Percentiles rank a stretch among this genome's conserved stretches.
These are phyloP conservation scores for Aplodontia rufa DNA, from an alignment of 2,113 vertebrate genomes.

Conservation along the genomic window DNA sequence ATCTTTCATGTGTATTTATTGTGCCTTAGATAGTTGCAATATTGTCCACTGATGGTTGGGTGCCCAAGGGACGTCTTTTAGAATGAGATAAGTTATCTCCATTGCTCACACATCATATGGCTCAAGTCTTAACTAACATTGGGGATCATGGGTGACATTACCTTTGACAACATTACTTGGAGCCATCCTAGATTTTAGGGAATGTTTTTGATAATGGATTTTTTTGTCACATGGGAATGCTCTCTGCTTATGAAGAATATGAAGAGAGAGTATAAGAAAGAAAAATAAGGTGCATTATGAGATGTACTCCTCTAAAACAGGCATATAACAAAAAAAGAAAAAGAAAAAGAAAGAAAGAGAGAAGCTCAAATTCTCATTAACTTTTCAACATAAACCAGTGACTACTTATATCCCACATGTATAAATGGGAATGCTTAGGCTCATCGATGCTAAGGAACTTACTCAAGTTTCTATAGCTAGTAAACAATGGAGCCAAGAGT, in stretches of 20 bases:
- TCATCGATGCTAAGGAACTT: neutral
- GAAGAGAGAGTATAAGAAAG: neutral
- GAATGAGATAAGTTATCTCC: neutral
- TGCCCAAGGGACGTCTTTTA: neutral
- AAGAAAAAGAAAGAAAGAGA: neutral
- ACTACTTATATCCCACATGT: neutral
- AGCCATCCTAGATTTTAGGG: accelerated
- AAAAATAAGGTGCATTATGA: neutral
- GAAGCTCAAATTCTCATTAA: neutral
- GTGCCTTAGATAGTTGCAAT: neutral
- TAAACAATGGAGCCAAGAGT: neutral
- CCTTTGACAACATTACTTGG: neutral
- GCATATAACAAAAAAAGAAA: neutral
- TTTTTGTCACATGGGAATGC: neutral
- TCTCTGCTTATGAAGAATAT: neutral
- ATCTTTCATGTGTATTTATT: neutral
- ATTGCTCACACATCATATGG: neutral
- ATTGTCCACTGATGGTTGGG: accelerated
- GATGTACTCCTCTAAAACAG: neutral
- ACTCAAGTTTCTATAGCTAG: neutral
- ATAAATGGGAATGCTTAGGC: neutral
- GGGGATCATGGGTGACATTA: neutral
- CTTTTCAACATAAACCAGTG: neutral
- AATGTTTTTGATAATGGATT: neutral
- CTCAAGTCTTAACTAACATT: neutral